Evolutionary conservation across 2,888 invertebrate species (phyloP).

Genomic region (Notocelia uddmanniana): DNA sequence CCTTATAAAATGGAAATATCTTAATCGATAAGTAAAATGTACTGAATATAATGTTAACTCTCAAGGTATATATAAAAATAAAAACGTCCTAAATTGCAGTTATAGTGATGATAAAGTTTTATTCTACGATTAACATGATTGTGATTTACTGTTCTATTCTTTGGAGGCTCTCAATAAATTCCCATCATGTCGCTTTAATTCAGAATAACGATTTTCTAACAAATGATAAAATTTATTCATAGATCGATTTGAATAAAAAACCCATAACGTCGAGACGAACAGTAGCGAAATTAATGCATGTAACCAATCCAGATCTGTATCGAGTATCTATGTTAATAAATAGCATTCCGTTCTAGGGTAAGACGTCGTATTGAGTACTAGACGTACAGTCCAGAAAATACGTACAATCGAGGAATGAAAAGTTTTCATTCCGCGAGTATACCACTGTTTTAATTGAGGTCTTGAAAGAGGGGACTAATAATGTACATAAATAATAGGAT

Average conservation of each 20-base stretch:
- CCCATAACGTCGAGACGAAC: conserved; percentile 37
- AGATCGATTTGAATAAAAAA: conserved; percentile 43
- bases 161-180: conserved; percentile 23
- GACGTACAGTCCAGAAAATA: not conserved
- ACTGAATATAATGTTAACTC: not conserved
- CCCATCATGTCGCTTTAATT: conserved; percentile 27
- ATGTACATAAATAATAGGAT: not conserved
- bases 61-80: not conserved
- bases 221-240: conserved; percentile 39
- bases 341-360: conserved; percentile 28
- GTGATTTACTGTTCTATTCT: conserved; percentile 23
- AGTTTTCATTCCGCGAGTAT: no score
- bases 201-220: conserved; percentile 38
- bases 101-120: conserved; percentile 2
- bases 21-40: no score
- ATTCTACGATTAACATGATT: conserved; percentile 7
- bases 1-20: no score
- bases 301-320: conserved; percentile 39
- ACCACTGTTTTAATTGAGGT: not conserved
- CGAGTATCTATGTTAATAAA: conserved; percentile 28
- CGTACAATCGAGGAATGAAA: no score
- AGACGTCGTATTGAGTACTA: not conserved
- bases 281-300: conserved; percentile 35
- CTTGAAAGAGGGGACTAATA: not conserved
- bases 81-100: not conserved